Base-by-base conservation (phyloP, 2,113 vertebrate genomes). In the Tychaedon coryphoeus region DNA sequence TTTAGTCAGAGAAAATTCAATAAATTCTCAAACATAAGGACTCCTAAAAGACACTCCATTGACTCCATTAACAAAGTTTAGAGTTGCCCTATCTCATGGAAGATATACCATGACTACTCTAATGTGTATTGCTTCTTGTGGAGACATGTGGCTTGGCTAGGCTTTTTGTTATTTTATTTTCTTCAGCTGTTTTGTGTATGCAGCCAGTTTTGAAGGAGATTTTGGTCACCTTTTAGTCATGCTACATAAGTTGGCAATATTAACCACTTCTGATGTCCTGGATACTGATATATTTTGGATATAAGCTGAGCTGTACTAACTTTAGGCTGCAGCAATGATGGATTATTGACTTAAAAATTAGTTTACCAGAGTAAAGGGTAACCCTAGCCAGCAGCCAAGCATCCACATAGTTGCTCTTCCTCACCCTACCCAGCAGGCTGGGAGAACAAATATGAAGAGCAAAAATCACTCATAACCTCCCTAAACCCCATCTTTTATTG, bases 1-100 rank as follows among this genome's bases (percentile, higher is more conserved):
- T 89, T 77, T 29, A 65, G 25, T 67, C 6, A 76, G 70, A 90
- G 34, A 92, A 92, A 84, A 89, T 67, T 75, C 47, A 96, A 91
- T 14, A 93, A 83, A 86, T 54, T 83, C 7, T 36, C 25, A 76
- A 86, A 51, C 18, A 20, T 25, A 86, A 48, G 25, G 82, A 45
- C 33, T 58, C n/a, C n/a, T 78, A 38, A 89, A 94, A 91, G 16
- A 20, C 62, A 53, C 6, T 45, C 51, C 57, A 69, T 15, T 84
- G 60, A 28, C 24, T 93, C 28, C 33, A 43, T n/a, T 86, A 38
- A 6, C 38, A 70, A 67, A 7, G 40, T 57, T 76, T 71, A 61
- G n/a, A 84, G 29, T 64, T 74, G 12, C 7, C 4, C 19, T 56
- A 7, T 25, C 64, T 77, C 72, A 12, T 28, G 47, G 22, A 92